Percentiles rank a stretch among this genome's conserved stretches.
These are phyloP conservation scores for Lutraria lutraria DNA, from an alignment of 2,888 invertebrate genomes.

Conservation along the genomic window DNA sequence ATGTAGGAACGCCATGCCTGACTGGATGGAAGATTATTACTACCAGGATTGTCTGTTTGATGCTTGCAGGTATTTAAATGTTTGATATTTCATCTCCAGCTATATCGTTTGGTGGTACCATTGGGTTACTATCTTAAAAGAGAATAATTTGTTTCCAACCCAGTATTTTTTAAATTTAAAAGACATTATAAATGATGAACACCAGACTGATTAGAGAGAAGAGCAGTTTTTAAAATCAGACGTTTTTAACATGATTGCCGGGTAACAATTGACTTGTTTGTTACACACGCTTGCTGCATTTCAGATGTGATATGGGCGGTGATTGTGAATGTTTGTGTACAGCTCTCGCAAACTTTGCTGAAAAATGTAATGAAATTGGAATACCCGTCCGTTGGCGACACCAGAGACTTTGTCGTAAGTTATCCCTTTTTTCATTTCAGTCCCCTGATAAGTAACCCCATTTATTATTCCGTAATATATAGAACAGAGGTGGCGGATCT, in stretches of 20 bases:
- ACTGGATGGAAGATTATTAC: slow-evolving; percentile 65
- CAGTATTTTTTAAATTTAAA: no score
- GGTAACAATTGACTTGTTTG: no score
- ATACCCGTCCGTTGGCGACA: slow-evolving; percentile 93
- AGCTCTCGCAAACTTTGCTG: slow-evolving; percentile 94
- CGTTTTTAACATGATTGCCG: no score
- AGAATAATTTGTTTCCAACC: no score
- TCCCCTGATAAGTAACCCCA: neutral
- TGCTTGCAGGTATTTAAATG: slow-evolving; percentile 89
- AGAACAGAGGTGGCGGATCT: no score
- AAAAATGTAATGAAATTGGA: slow-evolving; percentile 92
- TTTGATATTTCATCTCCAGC: no score
- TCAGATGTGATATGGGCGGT: slow-evolving; percentile 94
- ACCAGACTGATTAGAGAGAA: no score
- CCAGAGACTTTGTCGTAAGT: slow-evolving; percentile 94
- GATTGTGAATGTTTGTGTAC: slow-evolving; percentile 96
- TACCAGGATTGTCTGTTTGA: slow-evolving; percentile 91
- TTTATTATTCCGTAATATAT: no score
- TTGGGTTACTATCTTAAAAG: no score
- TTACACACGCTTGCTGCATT: slow-evolving; percentile 11
- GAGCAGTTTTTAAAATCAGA: no score
- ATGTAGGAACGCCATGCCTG: slow-evolving; percentile 67
- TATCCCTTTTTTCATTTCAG: neutral
- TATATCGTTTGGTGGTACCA: no score
- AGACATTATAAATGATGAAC: no score